These are phyloP conservation scores for Eutolmus rufibarbis DNA, from an alignment of 2,888 invertebrate species.

Conservation along the genomic window DNA sequence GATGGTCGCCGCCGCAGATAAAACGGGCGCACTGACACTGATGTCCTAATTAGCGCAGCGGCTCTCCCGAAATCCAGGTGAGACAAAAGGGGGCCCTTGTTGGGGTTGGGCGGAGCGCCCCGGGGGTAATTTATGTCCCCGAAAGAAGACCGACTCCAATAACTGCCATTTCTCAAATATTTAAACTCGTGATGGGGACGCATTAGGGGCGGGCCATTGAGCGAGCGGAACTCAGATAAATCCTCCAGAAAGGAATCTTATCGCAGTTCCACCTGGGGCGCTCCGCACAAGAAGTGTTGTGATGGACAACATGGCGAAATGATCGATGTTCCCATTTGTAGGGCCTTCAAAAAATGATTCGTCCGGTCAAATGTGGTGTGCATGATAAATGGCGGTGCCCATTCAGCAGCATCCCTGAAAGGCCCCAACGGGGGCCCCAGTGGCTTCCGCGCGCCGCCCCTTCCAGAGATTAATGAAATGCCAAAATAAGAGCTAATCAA, in stretches of 20 bases:
- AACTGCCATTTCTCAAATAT: slow-evolving; percentile 21
- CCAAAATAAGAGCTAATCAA: slow-evolving; percentile 39
- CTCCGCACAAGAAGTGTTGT: background rate
- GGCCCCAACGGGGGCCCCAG: background rate
- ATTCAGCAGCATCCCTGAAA: background rate
- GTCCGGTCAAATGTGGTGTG: slow-evolving; percentile 32
- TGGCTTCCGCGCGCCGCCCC: background rate
- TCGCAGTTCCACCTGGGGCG: slow-evolving; percentile 19
- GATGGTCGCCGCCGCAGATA: background rate
- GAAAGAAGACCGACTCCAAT: background rate
- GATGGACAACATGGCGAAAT: slow-evolving; percentile 2
- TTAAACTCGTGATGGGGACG: slow-evolving; percentile 17
- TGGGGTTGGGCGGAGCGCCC: background rate
- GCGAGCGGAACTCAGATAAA: background rate
- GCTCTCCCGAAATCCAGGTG: background rate
- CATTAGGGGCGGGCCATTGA: background rate
- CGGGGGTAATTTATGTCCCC: background rate
- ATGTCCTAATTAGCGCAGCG: background rate
- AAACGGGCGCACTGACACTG: background rate
- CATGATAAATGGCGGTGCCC: slow-evolving; percentile 16
- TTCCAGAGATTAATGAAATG: slow-evolving; percentile 28
- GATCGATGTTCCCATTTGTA: slow-evolving; percentile 32
- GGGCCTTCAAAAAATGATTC: slow-evolving; percentile 19
- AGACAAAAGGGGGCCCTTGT: background rate
- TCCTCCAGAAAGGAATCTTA: background rate